Conservation (phyloP, 2,888 invertebrate species). For the Lobophora halterata region DNA sequence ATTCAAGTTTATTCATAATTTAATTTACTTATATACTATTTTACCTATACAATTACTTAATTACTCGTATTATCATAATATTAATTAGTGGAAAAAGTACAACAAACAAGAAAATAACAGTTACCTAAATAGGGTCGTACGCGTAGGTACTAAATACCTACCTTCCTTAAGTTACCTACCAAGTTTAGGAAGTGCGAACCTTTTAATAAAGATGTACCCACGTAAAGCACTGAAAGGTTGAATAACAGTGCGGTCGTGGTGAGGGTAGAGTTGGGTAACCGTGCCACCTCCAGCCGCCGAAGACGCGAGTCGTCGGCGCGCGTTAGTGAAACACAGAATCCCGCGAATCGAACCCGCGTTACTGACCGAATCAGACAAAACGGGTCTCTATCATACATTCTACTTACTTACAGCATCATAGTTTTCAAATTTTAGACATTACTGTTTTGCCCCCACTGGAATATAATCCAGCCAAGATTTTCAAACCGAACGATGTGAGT, state of each 20-base stretch:
- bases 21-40: too few species aligned
- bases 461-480: neutral
- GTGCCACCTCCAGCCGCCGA: slow-evolving; percentile 18
- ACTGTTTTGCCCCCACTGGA: neutral
- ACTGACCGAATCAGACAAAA: neutral
- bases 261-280: slow-evolving; percentile 38
- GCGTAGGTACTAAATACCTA: too few species aligned
- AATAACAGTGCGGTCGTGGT: slow-evolving; percentile 30
- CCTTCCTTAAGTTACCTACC: too few species aligned
- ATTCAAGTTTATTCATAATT: too few species aligned
- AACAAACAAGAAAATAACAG: too few species aligned
- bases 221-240: slow-evolving; percentile 25
- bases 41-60: too few species aligned
- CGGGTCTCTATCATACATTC: slow-evolving; percentile 1
- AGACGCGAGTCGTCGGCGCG: slow-evolving; percentile 13
- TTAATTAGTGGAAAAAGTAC: too few species aligned
- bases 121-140: too few species aligned
- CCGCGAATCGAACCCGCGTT: slow-evolving; percentile 28
- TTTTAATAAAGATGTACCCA: too few species aligned
- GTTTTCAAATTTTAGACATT: neutral
- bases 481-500: slow-evolving; percentile 19
- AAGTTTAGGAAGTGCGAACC: too few species aligned
- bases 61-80: too few species aligned
- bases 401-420: too few species aligned
- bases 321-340: slow-evolving; percentile 30